Percentiles rank a stretch among this genome's conserved stretches.
phyloP scores from a whole-genome alignment of 2,888 invertebrate species.

The Seira ritae region DNA sequence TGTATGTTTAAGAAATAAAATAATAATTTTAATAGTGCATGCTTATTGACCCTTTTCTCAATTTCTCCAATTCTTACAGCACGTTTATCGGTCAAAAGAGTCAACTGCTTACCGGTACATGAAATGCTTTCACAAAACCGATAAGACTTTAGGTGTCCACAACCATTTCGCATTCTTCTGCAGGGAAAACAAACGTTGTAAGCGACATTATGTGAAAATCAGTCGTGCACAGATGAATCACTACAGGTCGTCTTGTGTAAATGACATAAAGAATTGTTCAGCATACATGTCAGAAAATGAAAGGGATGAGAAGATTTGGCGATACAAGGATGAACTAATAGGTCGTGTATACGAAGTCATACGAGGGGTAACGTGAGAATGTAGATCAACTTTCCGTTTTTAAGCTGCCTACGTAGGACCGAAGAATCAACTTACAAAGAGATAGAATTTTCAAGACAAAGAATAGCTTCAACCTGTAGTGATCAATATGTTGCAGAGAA shows the following conservation, averaged over 20 bases:
- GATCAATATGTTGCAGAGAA: too few relatives aligned
- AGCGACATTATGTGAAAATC: conserved; percentile 74
- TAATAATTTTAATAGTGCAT: neutral
- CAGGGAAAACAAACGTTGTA: conserved; percentile 73
- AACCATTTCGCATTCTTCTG: conserved; percentile 76
- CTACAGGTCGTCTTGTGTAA: conserved; percentile 76
- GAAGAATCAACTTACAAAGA: too few relatives aligned
- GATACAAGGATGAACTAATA: conserved; percentile 74
- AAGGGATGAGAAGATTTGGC: conserved; percentile 75
- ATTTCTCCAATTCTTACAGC: conserved; percentile 71
- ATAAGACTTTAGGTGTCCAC: conserved; percentile 75
- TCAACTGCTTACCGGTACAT: conserved; percentile 75
- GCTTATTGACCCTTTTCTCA: neutral
- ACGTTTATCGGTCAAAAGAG: conserved; percentile 74
- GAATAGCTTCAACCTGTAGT: too few relatives aligned
- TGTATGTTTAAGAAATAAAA: neutral
- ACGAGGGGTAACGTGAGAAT: too few relatives aligned
- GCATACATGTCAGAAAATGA: conserved; percentile 73
- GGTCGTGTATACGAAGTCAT: too few relatives aligned
- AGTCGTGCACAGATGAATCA: conserved; percentile 77
- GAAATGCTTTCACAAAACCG: conserved; percentile 75
- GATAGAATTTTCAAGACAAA: too few relatives aligned
- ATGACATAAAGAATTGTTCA: conserved; percentile 74
- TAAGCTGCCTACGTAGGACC: too few relatives aligned
- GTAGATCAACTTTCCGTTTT: too few relatives aligned